Conservation (phyloP, 2,888 invertebrate species). For the Danaus chrysippus region DNA sequence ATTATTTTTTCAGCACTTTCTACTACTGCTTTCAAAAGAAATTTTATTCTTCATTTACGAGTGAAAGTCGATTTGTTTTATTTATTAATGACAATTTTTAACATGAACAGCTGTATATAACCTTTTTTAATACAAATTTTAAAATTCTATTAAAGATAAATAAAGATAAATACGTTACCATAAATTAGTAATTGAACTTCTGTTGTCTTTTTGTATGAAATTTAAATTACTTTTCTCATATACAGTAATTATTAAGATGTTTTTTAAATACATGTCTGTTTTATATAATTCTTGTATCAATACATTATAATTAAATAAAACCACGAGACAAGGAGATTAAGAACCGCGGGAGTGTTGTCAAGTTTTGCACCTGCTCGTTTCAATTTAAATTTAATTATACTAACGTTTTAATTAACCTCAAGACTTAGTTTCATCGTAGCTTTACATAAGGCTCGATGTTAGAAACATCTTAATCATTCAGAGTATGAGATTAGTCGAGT, state of each 20-base stretch:
- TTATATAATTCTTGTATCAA: neutral
- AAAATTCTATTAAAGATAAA: too few species aligned
- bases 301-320: slow-evolving; percentile 9
- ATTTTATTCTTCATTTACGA: too few species aligned
- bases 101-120: too few species aligned
- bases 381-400: slow-evolving; percentile 47
- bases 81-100: too few species aligned
- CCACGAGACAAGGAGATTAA: slow-evolving; percentile 21
- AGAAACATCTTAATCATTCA: slow-evolving; percentile 1
- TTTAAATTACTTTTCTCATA: too few species aligned
- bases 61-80: too few species aligned
- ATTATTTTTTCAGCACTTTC: neutral
- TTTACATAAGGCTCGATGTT: slow-evolving; percentile 20
- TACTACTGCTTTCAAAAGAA: too few species aligned
- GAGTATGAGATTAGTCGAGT: too few species aligned
- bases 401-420: slow-evolving; percentile 39
- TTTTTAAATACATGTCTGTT: neutral
- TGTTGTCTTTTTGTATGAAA: too few species aligned
- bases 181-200: too few species aligned
- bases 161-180: too few species aligned
- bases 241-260: neutral
- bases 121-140: too few species aligned
- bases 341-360: slow-evolving; percentile 33
- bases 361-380: slow-evolving; percentile 40
- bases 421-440: slow-evolving; percentile 20